A percentile compares a stretch with the other conserved stretches of the same genome.
Conservation (phyloP, 2,797 vertebrate genomes). For the Stomatorhinus walkeri region DNA sequence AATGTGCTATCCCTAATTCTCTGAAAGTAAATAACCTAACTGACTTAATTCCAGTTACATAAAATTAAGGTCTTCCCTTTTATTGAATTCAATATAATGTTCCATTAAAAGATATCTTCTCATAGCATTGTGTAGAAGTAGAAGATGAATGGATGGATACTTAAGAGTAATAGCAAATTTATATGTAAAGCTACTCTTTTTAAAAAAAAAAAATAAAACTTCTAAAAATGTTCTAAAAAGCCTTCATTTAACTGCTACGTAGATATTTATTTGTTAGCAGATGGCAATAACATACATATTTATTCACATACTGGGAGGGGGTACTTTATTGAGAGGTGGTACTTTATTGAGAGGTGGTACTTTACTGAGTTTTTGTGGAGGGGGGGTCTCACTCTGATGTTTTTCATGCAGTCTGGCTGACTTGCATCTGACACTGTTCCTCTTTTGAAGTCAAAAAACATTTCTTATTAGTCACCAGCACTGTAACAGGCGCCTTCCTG, state of each 20-base stretch:
- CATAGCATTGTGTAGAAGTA: not conserved
- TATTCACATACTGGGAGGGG: not conserved
- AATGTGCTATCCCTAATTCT: not conserved
- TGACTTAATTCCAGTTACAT: not conserved
- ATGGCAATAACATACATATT: not conserved
- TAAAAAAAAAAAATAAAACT: not conserved
- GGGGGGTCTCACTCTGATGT: not conserved
- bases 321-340: no score
- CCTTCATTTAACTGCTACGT: not conserved
- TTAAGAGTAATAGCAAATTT: not conserved
- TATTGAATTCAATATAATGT: not conserved
- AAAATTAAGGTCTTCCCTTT: not conserved
- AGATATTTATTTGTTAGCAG: not conserved
- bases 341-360: not conserved
- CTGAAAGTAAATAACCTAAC: not conserved
- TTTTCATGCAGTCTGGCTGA: not conserved
- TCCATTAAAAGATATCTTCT: not conserved
- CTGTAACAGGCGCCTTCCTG: not conserved
- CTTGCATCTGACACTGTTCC: not conserved
- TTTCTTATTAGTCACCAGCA: not conserved
- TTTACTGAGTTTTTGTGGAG: not conserved
- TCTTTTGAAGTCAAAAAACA: not conserved
- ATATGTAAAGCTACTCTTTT: not conserved
- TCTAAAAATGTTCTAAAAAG: not conserved
- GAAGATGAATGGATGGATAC: not conserved